Conservation (phyloP, 1,140 invertebrate genomes). For the Drosophila albomicans region DNA sequence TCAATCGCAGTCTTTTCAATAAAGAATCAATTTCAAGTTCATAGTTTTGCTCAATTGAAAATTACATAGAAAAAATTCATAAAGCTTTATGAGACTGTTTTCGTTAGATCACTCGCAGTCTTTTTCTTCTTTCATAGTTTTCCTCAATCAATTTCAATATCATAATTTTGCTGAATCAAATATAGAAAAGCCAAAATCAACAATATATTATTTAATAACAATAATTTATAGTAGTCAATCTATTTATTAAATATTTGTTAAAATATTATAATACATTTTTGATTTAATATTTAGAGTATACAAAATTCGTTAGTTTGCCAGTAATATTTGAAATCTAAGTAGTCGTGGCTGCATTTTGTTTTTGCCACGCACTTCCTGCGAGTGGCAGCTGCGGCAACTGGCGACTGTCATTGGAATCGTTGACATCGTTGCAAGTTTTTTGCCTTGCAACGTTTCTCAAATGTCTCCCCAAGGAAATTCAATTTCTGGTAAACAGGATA, state of each 20-base stretch:
- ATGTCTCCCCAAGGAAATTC: slow-evolving; percentile 75
- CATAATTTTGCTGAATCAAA: too few species aligned
- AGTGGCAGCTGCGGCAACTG: slow-evolving; percentile 33
- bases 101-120: too few species aligned
- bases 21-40: not conserved
- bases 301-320: not conserved
- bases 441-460: slow-evolving; percentile 56
- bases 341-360: slow-evolving; percentile 59
- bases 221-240: too few species aligned
- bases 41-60: not conserved
- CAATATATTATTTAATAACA: too few species aligned
- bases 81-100: too few species aligned
- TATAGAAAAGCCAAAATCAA: too few species aligned
- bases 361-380: slow-evolving; percentile 49
- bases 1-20: too few species aligned
- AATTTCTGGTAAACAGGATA: slow-evolving; percentile 84
- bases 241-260: not conserved
- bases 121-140: too few species aligned
- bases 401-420: slow-evolving; percentile 57
- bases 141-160: too few species aligned
- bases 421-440: slow-evolving; percentile 62
- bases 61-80: too few species aligned
- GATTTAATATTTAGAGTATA: slow-evolving; percentile 6
- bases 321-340: slow-evolving; percentile 7
- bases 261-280: not conserved